Base-by-base conservation (phyloP, 2,797 vertebrate genomes). In the Molossus molossus region DNA sequence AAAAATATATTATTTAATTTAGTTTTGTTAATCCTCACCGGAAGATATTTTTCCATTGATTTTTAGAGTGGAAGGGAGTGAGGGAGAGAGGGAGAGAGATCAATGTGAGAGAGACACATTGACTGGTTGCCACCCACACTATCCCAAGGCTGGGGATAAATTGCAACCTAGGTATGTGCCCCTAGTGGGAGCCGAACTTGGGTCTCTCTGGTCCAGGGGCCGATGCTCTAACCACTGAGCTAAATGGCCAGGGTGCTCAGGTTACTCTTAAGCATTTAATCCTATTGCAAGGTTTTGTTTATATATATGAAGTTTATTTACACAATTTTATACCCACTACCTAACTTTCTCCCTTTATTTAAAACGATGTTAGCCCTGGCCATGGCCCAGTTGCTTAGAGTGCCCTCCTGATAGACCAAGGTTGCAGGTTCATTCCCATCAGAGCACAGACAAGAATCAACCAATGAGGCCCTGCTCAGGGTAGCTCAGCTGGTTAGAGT, bases 291-390 rank as follows among this genome's bases (percentile, higher is more conserved):
- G 40, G 48, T 84, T 92, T 79, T 87, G 17, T 80, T 60, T 79
- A 23, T 53, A 69, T 58, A 73, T 73, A 73, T 73, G 33, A 58
- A 90, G 45, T 70, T 90, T 90, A 58, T 55, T 92, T 85, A 79
- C n/a, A 92, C 5, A 23, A 62, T 62, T 79, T 92, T 79, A 70
- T 27, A 62, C 29, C 53, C 53, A 60, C 53, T 64, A 29, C 9
- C 21, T 60, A 79, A 69, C 25, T 70, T 70, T 79, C 29, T 69
- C 62, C 62, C 40, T 87, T 87, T 93, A 93, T 25, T 87, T 76
- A 83, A 83, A 89, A 60, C 33, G 57, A 62, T 18, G 1, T 80
- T 76, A 37, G 15, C 67, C 18, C 3, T 37, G 33, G 33, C 67
- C n/a, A 65, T 65, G 29, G 62, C 27, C 20, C 67, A 69, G 67